Evolutionary conservation across 2,888 invertebrate genomes (phyloP), one percentile per base, ranked within the genome.

Genomic region (Drosophila eohydei): DNA sequence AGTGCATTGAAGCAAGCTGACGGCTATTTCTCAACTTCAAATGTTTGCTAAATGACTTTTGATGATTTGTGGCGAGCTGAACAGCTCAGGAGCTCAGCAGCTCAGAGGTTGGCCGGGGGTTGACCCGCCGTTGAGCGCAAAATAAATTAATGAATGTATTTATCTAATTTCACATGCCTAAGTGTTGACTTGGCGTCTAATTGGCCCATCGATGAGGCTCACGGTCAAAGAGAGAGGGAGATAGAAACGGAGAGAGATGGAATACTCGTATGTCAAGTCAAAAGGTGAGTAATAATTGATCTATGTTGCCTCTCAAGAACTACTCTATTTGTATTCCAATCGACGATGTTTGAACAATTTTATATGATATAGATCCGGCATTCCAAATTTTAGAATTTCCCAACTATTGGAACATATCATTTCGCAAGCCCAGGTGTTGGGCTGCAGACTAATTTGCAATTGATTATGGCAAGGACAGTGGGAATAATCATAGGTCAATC

Each of bases 21-120:
- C 89, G 90, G 89, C 87, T 91, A 91, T 90, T 90, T 91, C 91
- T 90, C 90, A 91, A 89, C 91, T 85, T 85, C 82, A 83, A 86
- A 90, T 89, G 90, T 88, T 90, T 87, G 88, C 90, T 90, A 87
- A 87, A 90, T 87, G 91, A 90, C 90, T 90, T 88, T 90, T 87
- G 86, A 90, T 87, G 86, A 87, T 87, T 87, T 87, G 86, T 87
- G 90, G 86, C 80, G 64, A 81, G 81, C 74, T 72, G 28, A 40
- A 30, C 64, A 60, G 71, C 59, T 46, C 52, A 43, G 28, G 54
- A 54, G 54, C 28, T 54, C 7, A 16, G 44, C 58, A 55, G 70
- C 46, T 41, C 46, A 40, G 43, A 66, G 72, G 82, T 69, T 71
- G 66, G 63, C 59, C 56, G 14, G 50, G 71, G 74, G 82, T 69